Percentiles rank a stretch among this genome's conserved stretches.
These are phyloP conservation scores for Athalia cordata DNA, from an alignment of 2,888 invertebrate genomes.

Conservation along the genomic window DNA sequence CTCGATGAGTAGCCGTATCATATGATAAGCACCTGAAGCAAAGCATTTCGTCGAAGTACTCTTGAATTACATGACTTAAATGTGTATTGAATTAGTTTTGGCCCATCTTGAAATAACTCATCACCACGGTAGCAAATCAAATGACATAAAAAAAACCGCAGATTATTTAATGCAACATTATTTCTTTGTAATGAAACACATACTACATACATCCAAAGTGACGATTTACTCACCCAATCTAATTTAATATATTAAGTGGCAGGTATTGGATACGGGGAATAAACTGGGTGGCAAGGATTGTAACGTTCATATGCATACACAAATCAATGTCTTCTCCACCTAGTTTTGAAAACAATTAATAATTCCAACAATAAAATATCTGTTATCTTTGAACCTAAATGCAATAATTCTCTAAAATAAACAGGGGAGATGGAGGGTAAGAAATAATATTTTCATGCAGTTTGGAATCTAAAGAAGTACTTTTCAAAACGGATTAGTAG, in stretches of 20 bases:
- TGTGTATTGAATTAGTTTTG: not conserved
- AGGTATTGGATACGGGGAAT: conserved; percentile 15
- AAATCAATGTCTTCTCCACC: conserved; percentile 21
- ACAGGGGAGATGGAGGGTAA: no score
- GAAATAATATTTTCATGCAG: no score
- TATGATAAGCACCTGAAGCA: conserved; percentile 83
- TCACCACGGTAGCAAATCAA: no score
- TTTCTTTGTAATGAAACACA: no score
- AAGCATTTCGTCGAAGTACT: conserved; percentile 48
- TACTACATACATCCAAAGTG: not conserved
- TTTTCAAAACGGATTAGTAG: no score
- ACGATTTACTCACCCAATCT: conserved; percentile 15
- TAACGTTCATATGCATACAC: not conserved
- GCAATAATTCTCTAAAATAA: no score
- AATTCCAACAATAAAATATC: not conserved
- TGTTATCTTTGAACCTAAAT: no score
- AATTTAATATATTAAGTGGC: conserved; percentile 26
- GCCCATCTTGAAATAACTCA: no score
- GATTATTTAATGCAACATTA: not conserved
- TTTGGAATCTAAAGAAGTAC: no score
- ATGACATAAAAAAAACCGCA: no score
- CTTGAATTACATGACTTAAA: conserved; percentile 14
- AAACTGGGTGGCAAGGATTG: not conserved
- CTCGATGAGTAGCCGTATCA: conserved; percentile 80
- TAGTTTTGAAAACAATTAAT: not conserved